Base-by-base conservation (phyloP, 2,797 vertebrate species). In the Sebastes melanostomus region DNA sequence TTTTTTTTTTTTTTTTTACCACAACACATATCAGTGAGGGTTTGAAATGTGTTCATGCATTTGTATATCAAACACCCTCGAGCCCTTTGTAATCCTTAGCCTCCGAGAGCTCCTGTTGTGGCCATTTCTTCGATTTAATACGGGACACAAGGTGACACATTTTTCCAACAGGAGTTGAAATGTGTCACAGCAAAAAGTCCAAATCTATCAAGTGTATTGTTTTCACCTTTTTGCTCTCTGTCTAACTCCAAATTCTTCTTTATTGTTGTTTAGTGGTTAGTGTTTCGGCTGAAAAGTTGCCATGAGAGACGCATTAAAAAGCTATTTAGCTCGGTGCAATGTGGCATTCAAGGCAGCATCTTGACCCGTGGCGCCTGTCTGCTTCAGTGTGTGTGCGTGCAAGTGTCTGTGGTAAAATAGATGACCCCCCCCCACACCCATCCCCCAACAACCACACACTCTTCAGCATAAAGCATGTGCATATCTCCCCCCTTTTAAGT, bases 351-450 rank as follows among this genome's bases (percentile, higher is more conserved):
- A 85, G 75, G 87, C 79, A 78, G 77, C 82, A 69, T 88, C 74
- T 82, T 89, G 71, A 87, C 88, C 90, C 83, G 63, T 88, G 92
- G 90, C 67, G 81, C 90, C 91, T 80, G 88, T 88, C 86, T 92
- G 83, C 71, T 79, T 78, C 80, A 27, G 30, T 63, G 77, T 71
- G 32, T 68, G 67, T 22, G 55, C 42, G 42, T 83, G 76, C 75
- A 66, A 61, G 74, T 54, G 85, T 85, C 78, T 88, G 72, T 71
- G 79, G 77, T 70, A 84, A 76, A 72, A 75, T 76, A 78, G 72
- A 82, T 69, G 32, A 55, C 71, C 84, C 75, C 32, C 65, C 65
- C 30, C 30, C 3, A 3, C 58, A 60, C 66, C 55, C 24, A 20
- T 52, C 84, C 61, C 65, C 76, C 84, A 61, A 66, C 72, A 89